These are phyloP conservation scores for Perizoma flavofasciatum DNA, from an alignment of 2,888 invertebrate species.

Conservation along the genomic window DNA sequence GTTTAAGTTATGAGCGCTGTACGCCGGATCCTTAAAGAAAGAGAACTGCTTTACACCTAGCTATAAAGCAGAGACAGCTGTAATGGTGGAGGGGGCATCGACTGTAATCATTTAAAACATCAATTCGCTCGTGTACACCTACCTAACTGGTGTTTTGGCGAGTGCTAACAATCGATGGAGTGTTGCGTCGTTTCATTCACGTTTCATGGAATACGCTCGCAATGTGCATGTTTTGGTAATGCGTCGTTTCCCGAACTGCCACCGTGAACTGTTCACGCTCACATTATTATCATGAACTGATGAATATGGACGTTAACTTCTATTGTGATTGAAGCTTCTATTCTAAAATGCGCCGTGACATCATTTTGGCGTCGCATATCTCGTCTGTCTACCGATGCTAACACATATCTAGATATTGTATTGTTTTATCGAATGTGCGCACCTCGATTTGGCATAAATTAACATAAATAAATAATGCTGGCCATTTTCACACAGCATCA, in stretches of 20 bases:
- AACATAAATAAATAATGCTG: too few relatives aligned
- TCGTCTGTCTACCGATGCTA: too few relatives aligned
- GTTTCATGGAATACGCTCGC: conserved; percentile 29
- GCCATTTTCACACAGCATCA: too few relatives aligned
- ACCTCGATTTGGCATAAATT: too few relatives aligned
- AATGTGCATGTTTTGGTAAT: conserved; percentile 34
- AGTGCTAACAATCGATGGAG: conserved; percentile 34
- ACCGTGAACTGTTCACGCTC: conserved; percentile 6
- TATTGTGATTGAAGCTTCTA: too few relatives aligned
- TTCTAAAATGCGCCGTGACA: too few relatives aligned
- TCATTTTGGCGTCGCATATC: too few relatives aligned
- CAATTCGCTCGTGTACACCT: conserved; percentile 5
- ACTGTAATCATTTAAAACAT: conserved; percentile 20
- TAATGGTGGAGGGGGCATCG: conserved; percentile 16
- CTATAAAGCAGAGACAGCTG: conserved; percentile 3
- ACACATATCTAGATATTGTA: too few relatives aligned
- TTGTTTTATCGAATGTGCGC: too few relatives aligned
- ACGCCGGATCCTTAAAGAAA: too few relatives aligned
- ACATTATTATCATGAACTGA: conserved; percentile 7
- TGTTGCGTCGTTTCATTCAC: conserved; percentile 30
- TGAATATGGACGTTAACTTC: too few relatives aligned
- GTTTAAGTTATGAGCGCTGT: too few relatives aligned
- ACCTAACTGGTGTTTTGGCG: conserved; percentile 23
- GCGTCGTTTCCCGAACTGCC: not conserved
- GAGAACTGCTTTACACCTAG: not conserved